phyloP scores from a whole-genome alignment of 2,113 vertebrate species.

The Aspidoscelis tigris region DNA sequence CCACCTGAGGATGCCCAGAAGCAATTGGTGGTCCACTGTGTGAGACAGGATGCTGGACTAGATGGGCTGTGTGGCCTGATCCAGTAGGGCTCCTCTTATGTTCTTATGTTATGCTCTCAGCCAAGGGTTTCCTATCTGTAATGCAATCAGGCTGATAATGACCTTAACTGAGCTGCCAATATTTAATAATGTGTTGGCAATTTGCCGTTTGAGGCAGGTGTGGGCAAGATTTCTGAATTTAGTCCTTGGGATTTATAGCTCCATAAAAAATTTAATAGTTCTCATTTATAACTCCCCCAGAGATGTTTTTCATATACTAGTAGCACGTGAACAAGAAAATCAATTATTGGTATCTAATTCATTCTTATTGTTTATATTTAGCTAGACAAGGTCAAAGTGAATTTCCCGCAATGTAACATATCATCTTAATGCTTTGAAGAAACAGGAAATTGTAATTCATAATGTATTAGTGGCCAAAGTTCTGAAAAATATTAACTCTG shows the following conservation, averaged over 20 bases:
- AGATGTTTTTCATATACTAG: neutral
- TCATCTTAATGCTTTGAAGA: constrained; percentile 6
- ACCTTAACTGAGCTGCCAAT: neutral
- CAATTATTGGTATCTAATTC: constrained; percentile 15
- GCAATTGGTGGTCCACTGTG: too few species aligned
- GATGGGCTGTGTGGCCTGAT: too few species aligned
- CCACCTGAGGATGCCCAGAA: too few species aligned
- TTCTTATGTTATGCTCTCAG: too few species aligned
- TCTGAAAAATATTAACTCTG: neutral
- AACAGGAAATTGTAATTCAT: constrained; percentile 1
- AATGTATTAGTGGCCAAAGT: neutral
- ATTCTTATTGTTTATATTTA: constrained; percentile 23
- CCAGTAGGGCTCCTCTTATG: too few species aligned
- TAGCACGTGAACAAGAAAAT: constrained; percentile 6
- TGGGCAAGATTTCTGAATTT: constrained; percentile 4
- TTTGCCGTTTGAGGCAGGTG: neutral
- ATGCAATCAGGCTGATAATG: too few species aligned
- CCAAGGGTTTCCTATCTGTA: neutral
- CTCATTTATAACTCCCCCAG: neutral
- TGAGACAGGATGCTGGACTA: too few species aligned
- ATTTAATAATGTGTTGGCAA: constrained; percentile 10
- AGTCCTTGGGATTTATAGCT: neutral
- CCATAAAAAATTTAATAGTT: constrained; percentile 10
- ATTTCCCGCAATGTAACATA: neutral
- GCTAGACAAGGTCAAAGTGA: neutral